These are phyloP conservation scores for Stercorarius parasiticus DNA, from an alignment of 2,113 vertebrate species.

Conservation along the genomic window DNA sequence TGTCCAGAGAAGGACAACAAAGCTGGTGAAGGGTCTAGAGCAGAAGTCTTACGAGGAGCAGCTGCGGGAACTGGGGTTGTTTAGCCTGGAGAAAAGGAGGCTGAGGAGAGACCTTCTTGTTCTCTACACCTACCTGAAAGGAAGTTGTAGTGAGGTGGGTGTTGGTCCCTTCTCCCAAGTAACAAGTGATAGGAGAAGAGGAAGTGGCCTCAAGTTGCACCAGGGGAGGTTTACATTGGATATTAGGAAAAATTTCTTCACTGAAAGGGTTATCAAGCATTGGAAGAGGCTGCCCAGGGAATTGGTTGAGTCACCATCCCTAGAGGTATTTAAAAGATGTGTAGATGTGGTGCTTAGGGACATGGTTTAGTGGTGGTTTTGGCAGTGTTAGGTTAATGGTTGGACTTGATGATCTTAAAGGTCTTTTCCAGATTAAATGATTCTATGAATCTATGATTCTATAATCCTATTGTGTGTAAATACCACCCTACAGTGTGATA, in stretches of 20 bases:
- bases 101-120: neutral
- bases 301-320: neutral
- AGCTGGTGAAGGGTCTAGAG: neutral
- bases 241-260: neutral
- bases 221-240: neutral
- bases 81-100: neutral
- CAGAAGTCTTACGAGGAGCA: neutral
- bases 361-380: neutral
- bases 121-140: neutral
- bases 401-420: neutral
- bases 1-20: neutral
- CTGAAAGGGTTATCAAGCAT: accelerated
- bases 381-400: neutral
- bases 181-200: neutral
- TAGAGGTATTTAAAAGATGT: neutral
- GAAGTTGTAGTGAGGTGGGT: neutral
- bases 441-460: neutral
- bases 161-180: neutral
- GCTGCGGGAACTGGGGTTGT: neutral
- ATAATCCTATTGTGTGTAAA: neutral
- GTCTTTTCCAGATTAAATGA: neutral
- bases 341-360: neutral
- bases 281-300: neutral
- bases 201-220: neutral
- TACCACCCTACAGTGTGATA: neutral